Evolutionary conservation across 2,888 invertebrate species (phyloP).

Genomic region (Agrenia bidenticulata): DNA sequence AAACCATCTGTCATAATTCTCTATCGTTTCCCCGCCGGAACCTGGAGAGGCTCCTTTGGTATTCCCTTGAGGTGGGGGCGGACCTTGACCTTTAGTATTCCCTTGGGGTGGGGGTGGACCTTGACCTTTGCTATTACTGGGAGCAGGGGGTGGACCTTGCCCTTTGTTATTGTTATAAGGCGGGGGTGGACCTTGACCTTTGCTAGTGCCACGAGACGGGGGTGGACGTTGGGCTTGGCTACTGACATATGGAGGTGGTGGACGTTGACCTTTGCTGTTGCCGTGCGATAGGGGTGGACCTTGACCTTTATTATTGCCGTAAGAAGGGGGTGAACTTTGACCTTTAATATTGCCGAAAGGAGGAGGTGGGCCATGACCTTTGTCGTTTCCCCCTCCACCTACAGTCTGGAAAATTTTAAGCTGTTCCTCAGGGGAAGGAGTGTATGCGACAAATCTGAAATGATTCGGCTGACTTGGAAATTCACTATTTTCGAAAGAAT

Average conservation of each 20-base stretch:
- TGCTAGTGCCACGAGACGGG: too few relatives aligned
- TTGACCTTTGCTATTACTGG: background rate
- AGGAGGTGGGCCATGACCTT: background rate
- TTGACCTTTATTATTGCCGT: background rate
- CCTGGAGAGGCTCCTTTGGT: background rate
- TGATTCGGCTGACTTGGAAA: constrained; percentile 3
- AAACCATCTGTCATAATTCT: background rate
- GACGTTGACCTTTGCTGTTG: background rate
- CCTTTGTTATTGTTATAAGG: background rate
- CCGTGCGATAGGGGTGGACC: background rate
- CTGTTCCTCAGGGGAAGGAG: constrained; percentile 7
- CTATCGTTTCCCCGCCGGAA: background rate
- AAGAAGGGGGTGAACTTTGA: background rate
- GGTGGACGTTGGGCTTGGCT: background rate
- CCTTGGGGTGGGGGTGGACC: background rate
- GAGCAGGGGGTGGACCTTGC: background rate
- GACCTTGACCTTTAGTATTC: background rate
- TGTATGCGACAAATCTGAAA: background rate
- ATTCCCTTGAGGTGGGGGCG: too few relatives aligned
- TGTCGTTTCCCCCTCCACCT: background rate
- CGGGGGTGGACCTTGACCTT: background rate
- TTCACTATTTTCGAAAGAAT: background rate
- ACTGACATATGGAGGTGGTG: background rate
- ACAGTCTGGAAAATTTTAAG: background rate
- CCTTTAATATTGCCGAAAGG: background rate